Evolutionary conservation across 1,140 invertebrate species (phyloP).

Genomic region (Lucilia sericata): DNA sequence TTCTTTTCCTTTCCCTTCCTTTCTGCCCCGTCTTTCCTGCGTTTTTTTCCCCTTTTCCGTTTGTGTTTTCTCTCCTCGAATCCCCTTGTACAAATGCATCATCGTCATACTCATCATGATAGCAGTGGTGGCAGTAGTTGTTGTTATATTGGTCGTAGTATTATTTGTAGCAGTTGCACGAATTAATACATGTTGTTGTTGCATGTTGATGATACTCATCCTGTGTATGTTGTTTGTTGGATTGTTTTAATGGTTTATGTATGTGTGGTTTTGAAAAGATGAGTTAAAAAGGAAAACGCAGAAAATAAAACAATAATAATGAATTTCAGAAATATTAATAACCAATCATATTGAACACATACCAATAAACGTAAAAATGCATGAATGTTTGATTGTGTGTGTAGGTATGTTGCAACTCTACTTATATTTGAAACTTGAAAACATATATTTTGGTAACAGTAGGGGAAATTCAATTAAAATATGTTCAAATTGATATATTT

Average conservation of each 20-base stretch:
- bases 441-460: no score
- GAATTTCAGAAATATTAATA: slow-evolving; percentile 41
- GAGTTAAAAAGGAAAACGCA: neutral
- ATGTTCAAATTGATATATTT: no score
- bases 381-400: neutral
- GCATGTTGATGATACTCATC: neutral
- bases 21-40: neutral
- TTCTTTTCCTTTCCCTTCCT: neutral
- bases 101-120: neutral
- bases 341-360: slow-evolving; percentile 19
- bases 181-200: neutral
- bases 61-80: neutral
- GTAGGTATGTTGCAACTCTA: no score
- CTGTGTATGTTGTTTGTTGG: neutral
- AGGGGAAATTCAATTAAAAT: no score
- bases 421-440: no score
- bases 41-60: neutral
- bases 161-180: neutral
- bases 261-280: slow-evolving; percentile 8
- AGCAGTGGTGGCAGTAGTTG: neutral
- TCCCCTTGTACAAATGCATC: slow-evolving; percentile 2
- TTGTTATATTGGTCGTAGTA: neutral
- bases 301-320: slow-evolving; percentile 27
- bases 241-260: slow-evolving; percentile 23
- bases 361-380: neutral